phyloP scores from a whole-genome alignment of 2,888 invertebrate species.

The Linnaemya tessellans region DNA sequence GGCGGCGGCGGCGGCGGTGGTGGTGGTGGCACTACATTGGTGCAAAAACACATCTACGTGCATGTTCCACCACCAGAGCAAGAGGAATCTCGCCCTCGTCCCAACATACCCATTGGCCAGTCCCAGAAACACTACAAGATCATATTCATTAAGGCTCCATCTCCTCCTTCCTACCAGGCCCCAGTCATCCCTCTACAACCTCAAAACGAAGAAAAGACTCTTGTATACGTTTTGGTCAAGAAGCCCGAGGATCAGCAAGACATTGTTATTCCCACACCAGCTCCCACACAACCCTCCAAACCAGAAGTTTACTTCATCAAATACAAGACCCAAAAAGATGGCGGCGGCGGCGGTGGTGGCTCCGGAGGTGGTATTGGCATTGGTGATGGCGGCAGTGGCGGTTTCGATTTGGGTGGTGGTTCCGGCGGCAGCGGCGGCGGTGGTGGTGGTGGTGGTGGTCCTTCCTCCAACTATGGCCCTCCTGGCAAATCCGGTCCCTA shows the following conservation, averaged over 20 bases:
- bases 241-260: slow-evolving; percentile 93
- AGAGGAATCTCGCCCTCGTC: slow-evolving; percentile 86
- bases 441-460: slow-evolving; percentile 76
- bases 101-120: slow-evolving; percentile 87
- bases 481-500: slow-evolving; percentile 89
- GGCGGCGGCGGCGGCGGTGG: slow-evolving; percentile 81
- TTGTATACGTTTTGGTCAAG: slow-evolving; percentile 94
- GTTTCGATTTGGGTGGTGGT: slow-evolving; percentile 77
- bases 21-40: slow-evolving; percentile 84
- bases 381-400: slow-evolving; percentile 74
- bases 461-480: slow-evolving; percentile 86
- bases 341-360: slow-evolving; percentile 75
- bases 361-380: slow-evolving; percentile 74
- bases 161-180: slow-evolving; percentile 91
- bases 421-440: slow-evolving; percentile 76
- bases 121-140: slow-evolving; percentile 96
- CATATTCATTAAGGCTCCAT: slow-evolving; percentile 95
- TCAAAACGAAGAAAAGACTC: slow-evolving; percentile 94
- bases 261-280: slow-evolving; percentile 89
- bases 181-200: slow-evolving; percentile 91
- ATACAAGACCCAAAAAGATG: slow-evolving; percentile 84
- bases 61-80: slow-evolving; percentile 95
- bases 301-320: slow-evolving; percentile 94
- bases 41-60: slow-evolving; percentile 94
- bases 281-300: slow-evolving; percentile 93